These are phyloP conservation scores for Arge pagana DNA, from an alignment of 2,888 invertebrate genomes.

Conservation along the genomic window DNA sequence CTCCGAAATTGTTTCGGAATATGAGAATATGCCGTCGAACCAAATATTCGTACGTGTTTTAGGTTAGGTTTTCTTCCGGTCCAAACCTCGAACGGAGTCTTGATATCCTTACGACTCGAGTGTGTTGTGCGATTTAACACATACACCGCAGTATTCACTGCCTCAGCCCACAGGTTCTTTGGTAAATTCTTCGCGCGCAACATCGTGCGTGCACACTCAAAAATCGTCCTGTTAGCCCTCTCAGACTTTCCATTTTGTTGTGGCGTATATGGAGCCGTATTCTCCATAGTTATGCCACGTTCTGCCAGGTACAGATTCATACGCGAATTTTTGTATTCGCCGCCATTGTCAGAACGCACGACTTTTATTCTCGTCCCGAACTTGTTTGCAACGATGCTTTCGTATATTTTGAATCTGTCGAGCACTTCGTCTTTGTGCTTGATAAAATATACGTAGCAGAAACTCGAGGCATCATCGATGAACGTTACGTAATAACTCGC, in stretches of 20 bases:
- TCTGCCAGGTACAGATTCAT: background rate
- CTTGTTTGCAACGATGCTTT: slow-evolving; percentile 22
- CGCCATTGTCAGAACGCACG: slow-evolving; percentile 22
- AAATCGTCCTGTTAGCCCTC: slow-evolving; percentile 24
- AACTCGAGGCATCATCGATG: slow-evolving; percentile 29
- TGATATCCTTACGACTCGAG: background rate
- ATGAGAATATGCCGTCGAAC: background rate
- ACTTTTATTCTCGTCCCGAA: background rate
- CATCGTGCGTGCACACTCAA: slow-evolving; percentile 26
- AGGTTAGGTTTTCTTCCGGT: background rate
- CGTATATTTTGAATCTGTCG: slow-evolving; percentile 24
- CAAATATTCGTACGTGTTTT: background rate
- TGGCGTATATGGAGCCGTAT: slow-evolving; percentile 24
- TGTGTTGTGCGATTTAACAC: background rate
- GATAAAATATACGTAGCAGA: slow-evolving; percentile 31
- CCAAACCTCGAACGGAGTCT: slow-evolving; percentile 1
- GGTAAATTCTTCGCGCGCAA: slow-evolving; percentile 19
- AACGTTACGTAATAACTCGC: slow-evolving; percentile 28
- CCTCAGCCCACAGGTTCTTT: slow-evolving; percentile 23
- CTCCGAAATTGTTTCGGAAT: background rate
- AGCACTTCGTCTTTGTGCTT: slow-evolving; percentile 33
- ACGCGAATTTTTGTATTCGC: slow-evolving; percentile 6
- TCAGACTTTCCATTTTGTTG: slow-evolving; percentile 28
- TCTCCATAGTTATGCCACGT: slow-evolving; percentile 22
- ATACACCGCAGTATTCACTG: slow-evolving; percentile 1